These are phyloP conservation scores for Tenthredo notha DNA, from an alignment of 2,888 invertebrate genomes.

Conservation along the genomic window DNA sequence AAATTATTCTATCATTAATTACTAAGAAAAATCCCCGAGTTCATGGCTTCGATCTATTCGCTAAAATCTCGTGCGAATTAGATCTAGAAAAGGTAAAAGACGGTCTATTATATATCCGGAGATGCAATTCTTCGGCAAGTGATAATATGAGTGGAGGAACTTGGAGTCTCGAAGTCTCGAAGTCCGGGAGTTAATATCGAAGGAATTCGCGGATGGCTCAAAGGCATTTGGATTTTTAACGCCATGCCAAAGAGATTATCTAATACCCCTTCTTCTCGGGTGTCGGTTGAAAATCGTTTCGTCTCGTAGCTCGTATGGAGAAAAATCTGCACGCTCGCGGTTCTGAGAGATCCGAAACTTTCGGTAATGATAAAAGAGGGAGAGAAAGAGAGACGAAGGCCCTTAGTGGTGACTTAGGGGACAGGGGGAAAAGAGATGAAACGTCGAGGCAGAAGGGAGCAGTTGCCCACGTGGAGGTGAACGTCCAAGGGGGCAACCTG, in stretches of 20 bases:
- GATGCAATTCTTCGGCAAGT: not conserved
- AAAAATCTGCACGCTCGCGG: slow-evolving; percentile 1
- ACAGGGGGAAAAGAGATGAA: slow-evolving; percentile 54
- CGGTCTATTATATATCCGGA: not conserved
- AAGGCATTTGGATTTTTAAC: slow-evolving; percentile 67
- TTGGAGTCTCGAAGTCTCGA: not conserved
- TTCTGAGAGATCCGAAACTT: slow-evolving; percentile 16
- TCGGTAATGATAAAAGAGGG: slow-evolving; percentile 50
- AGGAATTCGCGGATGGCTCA: slow-evolving; percentile 46
- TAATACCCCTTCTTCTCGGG: slow-evolving; percentile 64
- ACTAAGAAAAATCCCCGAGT: not conserved
- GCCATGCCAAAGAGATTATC: slow-evolving; percentile 69
- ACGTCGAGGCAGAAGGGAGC: slow-evolving; percentile 58
- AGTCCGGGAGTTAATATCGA: slow-evolving; percentile 31
- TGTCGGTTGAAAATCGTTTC: not conserved
- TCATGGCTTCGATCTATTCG: not conserved
- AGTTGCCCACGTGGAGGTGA: slow-evolving; percentile 71
- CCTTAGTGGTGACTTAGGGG: slow-evolving; percentile 7
- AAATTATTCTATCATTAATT: not conserved
- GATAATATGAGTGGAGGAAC: not conserved
- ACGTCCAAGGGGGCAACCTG: slow-evolving; percentile 78
- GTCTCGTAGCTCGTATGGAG: not conserved
- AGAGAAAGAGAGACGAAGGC: slow-evolving; percentile 21
- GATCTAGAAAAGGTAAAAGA: not conserved
- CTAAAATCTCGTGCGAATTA: not conserved